These are phyloP conservation scores for Ceratosolen fusciceps DNA, from an alignment of 1,140 invertebrate genomes.

Conservation along the genomic window DNA sequence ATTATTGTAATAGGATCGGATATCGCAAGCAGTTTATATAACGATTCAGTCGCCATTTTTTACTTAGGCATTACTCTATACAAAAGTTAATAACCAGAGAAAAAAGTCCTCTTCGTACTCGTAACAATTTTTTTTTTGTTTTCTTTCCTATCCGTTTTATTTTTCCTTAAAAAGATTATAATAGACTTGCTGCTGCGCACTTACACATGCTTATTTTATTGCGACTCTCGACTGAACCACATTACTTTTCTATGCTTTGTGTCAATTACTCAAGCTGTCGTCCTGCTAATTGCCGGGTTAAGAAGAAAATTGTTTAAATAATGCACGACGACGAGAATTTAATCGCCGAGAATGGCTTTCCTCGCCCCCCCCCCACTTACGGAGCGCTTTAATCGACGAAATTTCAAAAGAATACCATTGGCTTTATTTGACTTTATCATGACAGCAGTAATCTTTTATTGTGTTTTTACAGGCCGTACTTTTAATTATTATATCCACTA, in stretches of 20 bases:
- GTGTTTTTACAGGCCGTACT: no score
- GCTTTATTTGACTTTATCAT: no score
- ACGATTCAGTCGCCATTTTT: conserved; percentile 52
- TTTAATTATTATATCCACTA: no score
- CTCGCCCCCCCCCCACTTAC: no score
- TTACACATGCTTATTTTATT: conserved; percentile 5
- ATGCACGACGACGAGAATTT: neutral
- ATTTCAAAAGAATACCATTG: no score
- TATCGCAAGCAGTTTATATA: conserved; percentile 54
- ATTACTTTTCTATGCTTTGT: conserved; percentile 3
- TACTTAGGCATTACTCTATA: conserved; percentile 48
- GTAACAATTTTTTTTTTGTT: conserved; percentile 45
- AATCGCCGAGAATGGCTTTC: no score
- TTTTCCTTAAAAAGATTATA: conserved; percentile 44
- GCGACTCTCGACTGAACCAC: neutral
- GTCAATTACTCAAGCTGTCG: conserved; percentile 10
- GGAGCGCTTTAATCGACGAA: no score
- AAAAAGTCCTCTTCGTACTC: conserved; percentile 49
- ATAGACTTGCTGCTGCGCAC: conserved; percentile 9
- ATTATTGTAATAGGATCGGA: conserved; percentile 57
- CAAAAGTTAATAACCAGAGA: conserved; percentile 56
- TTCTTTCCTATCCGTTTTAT: conserved; percentile 15
- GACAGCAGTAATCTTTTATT: no score
- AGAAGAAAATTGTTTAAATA: conserved; percentile 4
- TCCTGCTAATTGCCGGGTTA: neutral